Evolutionary conservation across 2,888 invertebrate species (phyloP).

Genomic region (Zaprionus lineosus): DNA sequence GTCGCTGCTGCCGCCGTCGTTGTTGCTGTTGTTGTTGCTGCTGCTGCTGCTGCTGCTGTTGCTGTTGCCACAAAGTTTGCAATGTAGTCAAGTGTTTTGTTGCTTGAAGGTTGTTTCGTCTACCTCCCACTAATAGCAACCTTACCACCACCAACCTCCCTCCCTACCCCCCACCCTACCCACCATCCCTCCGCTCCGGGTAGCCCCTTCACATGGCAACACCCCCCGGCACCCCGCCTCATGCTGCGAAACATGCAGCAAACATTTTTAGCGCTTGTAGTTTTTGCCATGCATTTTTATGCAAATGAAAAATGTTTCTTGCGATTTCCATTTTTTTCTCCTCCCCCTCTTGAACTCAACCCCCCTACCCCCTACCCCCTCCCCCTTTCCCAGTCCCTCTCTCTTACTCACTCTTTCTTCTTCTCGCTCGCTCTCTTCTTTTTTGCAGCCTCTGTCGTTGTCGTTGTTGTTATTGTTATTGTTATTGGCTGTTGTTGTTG

Average conservation of each 20-base stretch:
- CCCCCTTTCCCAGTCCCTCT: no score
- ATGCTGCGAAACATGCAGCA: conserved; percentile 67
- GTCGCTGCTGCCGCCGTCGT: conserved; percentile 24
- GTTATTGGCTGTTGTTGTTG: conserved; percentile 66
- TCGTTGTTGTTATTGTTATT: conserved; percentile 13
- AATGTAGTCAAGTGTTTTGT: conserved; percentile 71
- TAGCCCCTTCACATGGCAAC: no score
- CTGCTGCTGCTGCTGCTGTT: conserved; percentile 2
- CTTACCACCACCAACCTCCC: not conserved
- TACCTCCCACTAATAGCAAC: conserved; percentile 59
- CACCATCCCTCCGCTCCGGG: no score
- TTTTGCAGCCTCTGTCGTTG: conserved; percentile 59
- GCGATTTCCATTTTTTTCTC: conserved; percentile 63
- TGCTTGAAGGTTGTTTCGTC: conserved; percentile 74
- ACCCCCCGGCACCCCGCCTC: conserved; percentile 13
- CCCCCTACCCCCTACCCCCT: no score
- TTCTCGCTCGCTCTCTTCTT: conserved; percentile 35
- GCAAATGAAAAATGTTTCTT: conserved; percentile 78
- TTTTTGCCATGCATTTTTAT: conserved; percentile 73
- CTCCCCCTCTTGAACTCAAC: no score
- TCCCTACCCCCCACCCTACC: not conserved
- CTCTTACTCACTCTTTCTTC: no score
- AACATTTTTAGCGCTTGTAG: conserved; percentile 77
- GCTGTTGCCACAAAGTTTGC: conserved; percentile 5
- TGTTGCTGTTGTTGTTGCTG: conserved; percentile 24